Conservation (phyloP, 2,797 vertebrate species). For the Hybognathus amarus region DNA sequence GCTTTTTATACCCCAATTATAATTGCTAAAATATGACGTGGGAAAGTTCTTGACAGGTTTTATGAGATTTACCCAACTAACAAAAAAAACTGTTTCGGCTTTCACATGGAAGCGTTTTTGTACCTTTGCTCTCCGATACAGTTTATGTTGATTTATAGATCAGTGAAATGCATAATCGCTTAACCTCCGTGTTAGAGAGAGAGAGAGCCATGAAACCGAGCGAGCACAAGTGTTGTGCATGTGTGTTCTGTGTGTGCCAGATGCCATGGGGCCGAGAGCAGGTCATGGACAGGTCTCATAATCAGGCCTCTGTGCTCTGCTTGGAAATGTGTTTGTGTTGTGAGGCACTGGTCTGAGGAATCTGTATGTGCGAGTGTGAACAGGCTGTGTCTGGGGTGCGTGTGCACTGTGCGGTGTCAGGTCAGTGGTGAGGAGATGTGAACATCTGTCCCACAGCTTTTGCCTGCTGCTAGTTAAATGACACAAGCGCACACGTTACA, state of each 20-base stretch:
- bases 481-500: slow-evolving; percentile 38
- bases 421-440: slow-evolving; percentile 57
- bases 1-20: neutral
- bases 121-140: slow-evolving; percentile 21
- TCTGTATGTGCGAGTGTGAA: slow-evolving; percentile 27
- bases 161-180: slow-evolving; percentile 5
- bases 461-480: slow-evolving; percentile 34
- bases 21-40: neutral
- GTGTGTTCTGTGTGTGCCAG: slow-evolving; percentile 55
- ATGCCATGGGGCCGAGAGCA: slow-evolving; percentile 59
- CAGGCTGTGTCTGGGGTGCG: slow-evolving; percentile 36
- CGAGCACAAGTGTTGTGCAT: slow-evolving; percentile 19
- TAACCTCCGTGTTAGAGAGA: neutral
- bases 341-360: slow-evolving; percentile 6
- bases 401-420: slow-evolving; percentile 32
- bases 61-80: slow-evolving; percentile 3
- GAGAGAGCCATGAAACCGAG: neutral
- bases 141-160: slow-evolving; percentile 5
- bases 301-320: slow-evolving; percentile 38
- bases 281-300: slow-evolving; percentile 48
- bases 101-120: slow-evolving; percentile 16
- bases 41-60: slow-evolving; percentile 10
- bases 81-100: neutral
- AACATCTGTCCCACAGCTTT: slow-evolving; percentile 70
- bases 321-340: slow-evolving; percentile 10